Evolutionary conservation across 1,140 invertebrate genomes (phyloP), one percentile per base, ranked within the genome.

Genomic region (Pogonognathellus flavescens): DNA sequence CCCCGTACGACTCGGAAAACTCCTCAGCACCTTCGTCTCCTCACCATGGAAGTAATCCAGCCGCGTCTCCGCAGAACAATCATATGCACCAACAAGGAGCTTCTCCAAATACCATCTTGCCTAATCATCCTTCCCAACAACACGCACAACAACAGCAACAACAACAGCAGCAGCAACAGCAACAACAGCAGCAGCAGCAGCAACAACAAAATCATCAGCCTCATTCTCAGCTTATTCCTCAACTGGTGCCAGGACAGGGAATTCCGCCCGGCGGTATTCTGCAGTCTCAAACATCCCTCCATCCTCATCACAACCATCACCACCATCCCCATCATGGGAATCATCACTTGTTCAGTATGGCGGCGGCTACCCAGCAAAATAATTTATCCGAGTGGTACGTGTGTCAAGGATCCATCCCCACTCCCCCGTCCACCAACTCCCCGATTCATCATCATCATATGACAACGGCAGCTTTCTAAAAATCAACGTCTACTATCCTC

Each of bases 391-490:
- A 89, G 70, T 89, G 88, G 88, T 89, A 89, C 80, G 88, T 89
- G 14, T 89, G 88, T 72, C 86, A 87, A 83, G 87, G 87, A 14
- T 87, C 86, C 18, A 88, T 89, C 50, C 88, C 88, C 20, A 89
- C 88, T 16, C 88, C 88, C 10, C 88, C 88, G 20, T 88, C 87
- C 16, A 89, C 88, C 1, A 89, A 89, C 52, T 89, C 88, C 10
- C 88, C 88, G n/a, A 89, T 89, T 57, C 88, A 89, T 60, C 88
- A 89, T 57, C 88, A 89, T 84, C 88, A 89, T 55, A 89, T 89
- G 88, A 85, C 88, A n/a, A 89, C 88, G 18, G 86, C 88, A 41
- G 88, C 88, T 60, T 89, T 89, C 55, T 89, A 84, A 85, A 20
- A 11, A 10, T 59, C n/a, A n/a, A n/a, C n/a, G n/a, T n/a, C n/a